Evolutionary conservation across 64 coral and sea anemone genomes (phyloP).

Genomic region (Exaiptasia diaphana): DNA sequence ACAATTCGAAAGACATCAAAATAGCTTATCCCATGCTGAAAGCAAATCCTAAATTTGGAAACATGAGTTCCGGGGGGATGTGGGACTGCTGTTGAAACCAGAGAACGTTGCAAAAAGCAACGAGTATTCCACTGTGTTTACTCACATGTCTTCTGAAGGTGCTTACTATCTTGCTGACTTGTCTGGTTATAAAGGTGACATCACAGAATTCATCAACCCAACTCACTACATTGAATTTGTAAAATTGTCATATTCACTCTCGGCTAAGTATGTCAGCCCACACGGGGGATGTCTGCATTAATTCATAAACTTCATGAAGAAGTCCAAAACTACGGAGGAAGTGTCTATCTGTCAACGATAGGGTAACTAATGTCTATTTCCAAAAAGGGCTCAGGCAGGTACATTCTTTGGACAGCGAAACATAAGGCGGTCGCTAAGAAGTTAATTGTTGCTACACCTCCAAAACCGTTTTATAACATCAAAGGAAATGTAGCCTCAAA

Average conservation of each 20-base stretch:
- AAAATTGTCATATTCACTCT: constrained; percentile 7
- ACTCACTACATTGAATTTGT: constrained; percentile 38
- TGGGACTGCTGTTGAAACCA: constrained; percentile 45
- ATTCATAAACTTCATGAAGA: constrained; percentile 16
- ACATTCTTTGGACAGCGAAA: constrained; percentile 6
- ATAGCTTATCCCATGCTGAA: constrained; percentile 18
- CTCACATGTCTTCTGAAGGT: constrained; percentile 28
- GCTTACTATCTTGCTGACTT: constrained; percentile 36
- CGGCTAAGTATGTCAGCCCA: constrained; percentile 38
- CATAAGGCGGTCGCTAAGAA: constrained; percentile 21
- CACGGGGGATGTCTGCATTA: constrained; percentile 44
- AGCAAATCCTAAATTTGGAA: constrained; percentile 35
- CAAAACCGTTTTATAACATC: constrained; percentile 10
- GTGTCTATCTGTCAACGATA: not conserved
- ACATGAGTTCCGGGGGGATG: constrained; percentile 61
- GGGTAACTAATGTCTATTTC: constrained; percentile 13
- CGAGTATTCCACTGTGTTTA: constrained; percentile 24
- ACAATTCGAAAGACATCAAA: constrained; percentile 36
- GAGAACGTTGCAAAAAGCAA: constrained; percentile 28
- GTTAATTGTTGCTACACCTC: not conserved
- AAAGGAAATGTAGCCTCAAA: constrained; percentile 1
- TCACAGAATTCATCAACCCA: constrained; percentile 61
- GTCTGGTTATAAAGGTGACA: constrained; percentile 56
- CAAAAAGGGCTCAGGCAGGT: not conserved
- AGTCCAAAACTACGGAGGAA: constrained; percentile 3